phyloP scores from a whole-genome alignment of 2,113 vertebrate genomes.

The Spea multiplicata region DNA sequence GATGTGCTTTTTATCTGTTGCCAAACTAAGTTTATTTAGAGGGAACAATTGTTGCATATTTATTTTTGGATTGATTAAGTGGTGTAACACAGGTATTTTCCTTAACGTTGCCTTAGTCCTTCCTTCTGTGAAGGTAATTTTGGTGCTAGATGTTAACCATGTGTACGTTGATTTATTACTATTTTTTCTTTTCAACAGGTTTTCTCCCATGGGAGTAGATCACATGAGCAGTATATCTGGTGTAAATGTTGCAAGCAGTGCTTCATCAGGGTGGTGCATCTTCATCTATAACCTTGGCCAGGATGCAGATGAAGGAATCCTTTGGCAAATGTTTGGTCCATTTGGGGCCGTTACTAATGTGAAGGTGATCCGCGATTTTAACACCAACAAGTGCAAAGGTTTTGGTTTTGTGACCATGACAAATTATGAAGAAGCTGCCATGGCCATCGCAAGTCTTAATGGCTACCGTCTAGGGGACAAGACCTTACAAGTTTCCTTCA shows the following conservation, averaged over 20 bases:
- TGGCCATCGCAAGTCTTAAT: slow-evolving; percentile 98
- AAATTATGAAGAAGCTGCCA: slow-evolving; percentile 98
- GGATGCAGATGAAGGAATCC: slow-evolving; percentile 95
- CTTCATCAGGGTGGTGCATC: slow-evolving; percentile 96
- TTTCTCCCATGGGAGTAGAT: slow-evolving; percentile 97
- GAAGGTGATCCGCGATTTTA: slow-evolving; percentile 98
- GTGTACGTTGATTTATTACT: not conserved
- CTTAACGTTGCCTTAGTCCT: no score
- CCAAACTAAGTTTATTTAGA: no score
- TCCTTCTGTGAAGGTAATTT: no score
- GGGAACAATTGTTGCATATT: no score
- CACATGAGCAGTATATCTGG: slow-evolving; percentile 94
- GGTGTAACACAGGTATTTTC: no score
- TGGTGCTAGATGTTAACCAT: no score
- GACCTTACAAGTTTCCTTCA: slow-evolving; percentile 98
- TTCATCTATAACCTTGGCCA: slow-evolving; percentile 99
- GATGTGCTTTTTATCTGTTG: no score
- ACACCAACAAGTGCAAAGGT: slow-evolving; percentile 99
- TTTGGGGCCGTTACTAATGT: slow-evolving; percentile 98
- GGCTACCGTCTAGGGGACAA: slow-evolving; percentile 98
- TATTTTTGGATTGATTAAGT: no score
- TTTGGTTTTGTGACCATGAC: slow-evolving; percentile 99
- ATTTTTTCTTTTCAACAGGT: slow-evolving; percentile 76
- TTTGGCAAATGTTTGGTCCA: slow-evolving; percentile 99
- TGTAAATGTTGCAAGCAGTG: slow-evolving; percentile 83